Evolutionary conservation across 2,888 invertebrate species (phyloP).

Genomic region (Caradrina kadenii): DNA sequence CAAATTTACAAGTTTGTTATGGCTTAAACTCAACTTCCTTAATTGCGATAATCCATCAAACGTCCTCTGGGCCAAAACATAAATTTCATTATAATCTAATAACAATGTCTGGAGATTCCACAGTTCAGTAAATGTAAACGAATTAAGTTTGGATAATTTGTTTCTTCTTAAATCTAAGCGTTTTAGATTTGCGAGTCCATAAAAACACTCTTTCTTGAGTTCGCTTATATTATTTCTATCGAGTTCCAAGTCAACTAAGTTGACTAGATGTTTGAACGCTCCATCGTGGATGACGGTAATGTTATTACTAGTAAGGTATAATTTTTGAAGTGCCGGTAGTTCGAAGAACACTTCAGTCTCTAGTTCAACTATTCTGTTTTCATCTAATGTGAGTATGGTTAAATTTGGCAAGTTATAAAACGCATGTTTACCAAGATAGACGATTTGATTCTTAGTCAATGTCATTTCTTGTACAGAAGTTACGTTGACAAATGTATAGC

Average conservation of each 20-base stretch:
- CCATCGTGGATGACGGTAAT: slow-evolving; percentile 96
- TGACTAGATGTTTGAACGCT: slow-evolving; percentile 93
- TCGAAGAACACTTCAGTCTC: slow-evolving; percentile 94
- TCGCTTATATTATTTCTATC: slow-evolving; percentile 94
- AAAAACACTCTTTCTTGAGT: slow-evolving; percentile 94
- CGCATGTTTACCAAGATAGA: slow-evolving; percentile 92
- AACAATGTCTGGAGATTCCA: slow-evolving; percentile 93
- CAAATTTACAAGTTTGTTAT: slow-evolving; percentile 93
- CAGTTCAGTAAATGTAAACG: slow-evolving; percentile 94
- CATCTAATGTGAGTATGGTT: slow-evolving; percentile 93
- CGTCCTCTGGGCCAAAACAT: slow-evolving; percentile 94
- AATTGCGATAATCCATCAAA: slow-evolving; percentile 94
- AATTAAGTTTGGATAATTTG: slow-evolving; percentile 93
- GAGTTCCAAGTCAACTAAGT: slow-evolving; percentile 95
- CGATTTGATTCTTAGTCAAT: slow-evolving; percentile 93
- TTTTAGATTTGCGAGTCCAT: slow-evolving; percentile 93
- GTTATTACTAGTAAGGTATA: slow-evolving; percentile 96
- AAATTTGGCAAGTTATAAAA: slow-evolving; percentile 94
- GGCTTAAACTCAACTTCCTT: slow-evolving; percentile 93
- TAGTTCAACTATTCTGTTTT: slow-evolving; percentile 94
- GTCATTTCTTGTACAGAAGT: slow-evolving; percentile 93
- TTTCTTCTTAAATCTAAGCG: slow-evolving; percentile 94
- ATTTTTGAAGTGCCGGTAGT: slow-evolving; percentile 93
- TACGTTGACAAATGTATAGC: slow-evolving; percentile 94
- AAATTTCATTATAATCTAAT: slow-evolving; percentile 93